Evolutionary conservation across 2,113 vertebrate species (phyloP), one percentile per base, ranked within the genome.

Genomic region (Pungitius pungitius): DNA sequence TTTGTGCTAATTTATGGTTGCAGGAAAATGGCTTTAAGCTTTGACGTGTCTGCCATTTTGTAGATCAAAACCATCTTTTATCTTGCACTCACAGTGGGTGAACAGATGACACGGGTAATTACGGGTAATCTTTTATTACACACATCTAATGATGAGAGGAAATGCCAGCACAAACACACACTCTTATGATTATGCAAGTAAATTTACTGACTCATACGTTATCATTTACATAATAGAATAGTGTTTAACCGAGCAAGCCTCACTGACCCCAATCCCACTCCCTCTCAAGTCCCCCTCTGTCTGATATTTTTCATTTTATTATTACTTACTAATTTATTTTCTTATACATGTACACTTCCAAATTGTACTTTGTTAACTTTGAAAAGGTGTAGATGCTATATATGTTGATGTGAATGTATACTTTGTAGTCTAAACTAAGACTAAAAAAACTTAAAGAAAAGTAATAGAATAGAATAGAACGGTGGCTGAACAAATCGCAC

Each of bases 41-140:
- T 82, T 86, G 73, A 78, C 47, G 71, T 80, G 61, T 73, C 77
- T 73, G 55, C 81, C 63, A 74, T 55, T 37, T n/a, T 60, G 45
- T 43, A 71, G 78, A 88, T 88, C 75, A 85, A 87, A 87, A 87
- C 73, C 26, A 8, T 74, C 82, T 87, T 87, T 87, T 67, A 87
- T 86, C 68, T 73, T 26, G 22, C 64, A 75, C 61, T 22, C 64
- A 73, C 69, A 75, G 63, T 52, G 66, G 55, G 59, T 55, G 79
- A 82, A 67, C 84, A 90, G 85, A 82, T 74, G 84, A 91, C 67
- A 73, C 80, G 56, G 22, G 47, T 49, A 49, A 49, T 49, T 52
- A 52, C 14, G 51, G 35, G 60, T n/a, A 64, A 55, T 74, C 81
- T 87, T 89, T 90, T 75, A 90, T 90, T 71, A 75, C 69, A 75